phyloP scores from a whole-genome alignment of 2,113 vertebrate genomes.

The Engystomops pustulosus region DNA sequence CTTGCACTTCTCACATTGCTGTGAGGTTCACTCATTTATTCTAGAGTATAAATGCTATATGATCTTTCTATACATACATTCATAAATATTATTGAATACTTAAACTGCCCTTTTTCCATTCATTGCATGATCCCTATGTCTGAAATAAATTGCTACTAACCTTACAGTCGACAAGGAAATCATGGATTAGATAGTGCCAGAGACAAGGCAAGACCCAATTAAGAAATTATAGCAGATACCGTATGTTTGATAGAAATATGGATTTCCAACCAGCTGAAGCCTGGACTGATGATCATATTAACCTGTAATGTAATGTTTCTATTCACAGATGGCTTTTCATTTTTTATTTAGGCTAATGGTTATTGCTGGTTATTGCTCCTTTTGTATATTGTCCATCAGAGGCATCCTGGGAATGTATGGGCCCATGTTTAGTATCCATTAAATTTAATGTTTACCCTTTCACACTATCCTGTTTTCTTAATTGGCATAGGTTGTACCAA shows the following conservation, averaged over 20 bases:
- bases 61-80: background rate
- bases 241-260: background rate
- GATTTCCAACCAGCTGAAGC: background rate
- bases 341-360: background rate
- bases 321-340: slow-evolving; percentile 1
- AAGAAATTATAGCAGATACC: background rate
- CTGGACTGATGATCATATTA: slow-evolving; percentile 13
- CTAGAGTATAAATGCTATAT: background rate
- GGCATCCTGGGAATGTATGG: too few species aligned
- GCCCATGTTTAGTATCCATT: background rate
- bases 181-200: slow-evolving; percentile 1
- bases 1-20: too few species aligned
- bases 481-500: too few species aligned
- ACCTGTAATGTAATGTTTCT: background rate
- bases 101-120: slow-evolving; percentile 29
- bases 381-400: too few species aligned
- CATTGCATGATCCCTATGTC: slow-evolving; percentile 10
- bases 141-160: background rate
- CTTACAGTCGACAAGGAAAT: background rate
- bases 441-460: background rate
- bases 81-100: background rate
- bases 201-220: background rate
- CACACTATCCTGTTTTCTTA: background rate
- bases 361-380: too few species aligned
- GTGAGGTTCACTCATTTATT: background rate